These are phyloP conservation scores for Cephus spinipes DNA, from an alignment of 2,888 invertebrate genomes.

Conservation along the genomic window DNA sequence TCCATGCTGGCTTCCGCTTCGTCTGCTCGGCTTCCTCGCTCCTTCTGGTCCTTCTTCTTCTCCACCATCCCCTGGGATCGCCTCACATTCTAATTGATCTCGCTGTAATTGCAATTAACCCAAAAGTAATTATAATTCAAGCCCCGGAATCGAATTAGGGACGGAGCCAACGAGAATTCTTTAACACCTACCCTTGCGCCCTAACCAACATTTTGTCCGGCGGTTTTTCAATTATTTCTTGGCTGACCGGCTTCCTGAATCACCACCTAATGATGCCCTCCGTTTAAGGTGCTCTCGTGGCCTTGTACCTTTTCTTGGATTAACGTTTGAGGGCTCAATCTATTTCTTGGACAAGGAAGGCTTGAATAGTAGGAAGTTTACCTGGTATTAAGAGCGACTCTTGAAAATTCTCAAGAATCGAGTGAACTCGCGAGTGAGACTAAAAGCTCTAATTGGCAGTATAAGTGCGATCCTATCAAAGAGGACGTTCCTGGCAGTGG, in stretches of 20 bases:
- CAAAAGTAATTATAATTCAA: constrained; percentile 31
- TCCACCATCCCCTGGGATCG: background rate
- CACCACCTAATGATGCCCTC: no score
- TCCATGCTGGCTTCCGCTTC: background rate
- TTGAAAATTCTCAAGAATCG: background rate
- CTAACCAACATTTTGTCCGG: background rate
- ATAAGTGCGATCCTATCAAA: background rate
- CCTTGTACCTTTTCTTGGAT: background rate
- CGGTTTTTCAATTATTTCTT: background rate
- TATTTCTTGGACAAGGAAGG: background rate
- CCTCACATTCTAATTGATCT: constrained; percentile 27
- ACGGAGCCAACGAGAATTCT: background rate
- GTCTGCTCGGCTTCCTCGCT: constrained; percentile 13
- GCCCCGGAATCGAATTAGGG: constrained; percentile 1
- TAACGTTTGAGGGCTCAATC: background rate
- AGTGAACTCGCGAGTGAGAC: background rate
- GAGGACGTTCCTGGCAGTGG: background rate
- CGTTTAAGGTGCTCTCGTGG: background rate
- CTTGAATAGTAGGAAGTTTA: background rate
- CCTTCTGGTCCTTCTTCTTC: constrained; percentile 4
- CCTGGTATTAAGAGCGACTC: background rate
- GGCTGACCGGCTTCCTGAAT: background rate
- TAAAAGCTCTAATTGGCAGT: background rate
- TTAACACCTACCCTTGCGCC: background rate
- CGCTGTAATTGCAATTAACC: constrained; percentile 41